phyloP scores from a whole-genome alignment of 2,113 vertebrate genomes.

The Brevimyrus niger region DNA sequence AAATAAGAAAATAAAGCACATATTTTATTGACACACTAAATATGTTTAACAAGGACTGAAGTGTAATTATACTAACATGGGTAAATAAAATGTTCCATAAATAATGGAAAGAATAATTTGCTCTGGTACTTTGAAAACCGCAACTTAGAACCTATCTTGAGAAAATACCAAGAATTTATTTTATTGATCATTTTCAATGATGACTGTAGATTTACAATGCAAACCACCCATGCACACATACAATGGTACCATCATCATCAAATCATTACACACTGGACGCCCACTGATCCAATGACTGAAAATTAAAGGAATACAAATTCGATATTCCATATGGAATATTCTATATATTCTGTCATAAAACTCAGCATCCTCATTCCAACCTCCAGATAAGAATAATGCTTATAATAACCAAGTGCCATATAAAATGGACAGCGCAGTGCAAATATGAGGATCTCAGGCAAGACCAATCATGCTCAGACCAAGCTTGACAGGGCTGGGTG shows the following conservation, averaged over 20 bases:
- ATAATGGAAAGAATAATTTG: neutral
- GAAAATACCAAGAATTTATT: slow-evolving; percentile 13
- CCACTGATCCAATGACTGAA: neutral
- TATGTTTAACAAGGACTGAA: neutral
- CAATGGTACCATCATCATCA: neutral
- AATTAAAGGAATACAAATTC: neutral
- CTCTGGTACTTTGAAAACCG: neutral
- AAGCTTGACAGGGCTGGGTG: neutral
- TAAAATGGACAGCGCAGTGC: neutral
- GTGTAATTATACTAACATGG: neutral
- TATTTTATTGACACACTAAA: slow-evolving; percentile 8
- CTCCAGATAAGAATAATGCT: neutral
- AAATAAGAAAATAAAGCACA: neutral
- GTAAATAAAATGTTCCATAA: slow-evolving; percentile 15
- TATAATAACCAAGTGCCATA: neutral
- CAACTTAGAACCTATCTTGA: neutral
- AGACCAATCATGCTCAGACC: neutral
- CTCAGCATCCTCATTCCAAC: neutral
- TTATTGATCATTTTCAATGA: slow-evolving; percentile 13
- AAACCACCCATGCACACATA: slow-evolving; percentile 2
- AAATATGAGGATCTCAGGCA: neutral
- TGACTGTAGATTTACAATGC: neutral
- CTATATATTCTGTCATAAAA: neutral
- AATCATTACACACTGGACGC: neutral
- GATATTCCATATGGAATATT: neutral